Base-by-base conservation (phyloP, 2,797 vertebrate species). In the Syngnathus acus region DNA sequence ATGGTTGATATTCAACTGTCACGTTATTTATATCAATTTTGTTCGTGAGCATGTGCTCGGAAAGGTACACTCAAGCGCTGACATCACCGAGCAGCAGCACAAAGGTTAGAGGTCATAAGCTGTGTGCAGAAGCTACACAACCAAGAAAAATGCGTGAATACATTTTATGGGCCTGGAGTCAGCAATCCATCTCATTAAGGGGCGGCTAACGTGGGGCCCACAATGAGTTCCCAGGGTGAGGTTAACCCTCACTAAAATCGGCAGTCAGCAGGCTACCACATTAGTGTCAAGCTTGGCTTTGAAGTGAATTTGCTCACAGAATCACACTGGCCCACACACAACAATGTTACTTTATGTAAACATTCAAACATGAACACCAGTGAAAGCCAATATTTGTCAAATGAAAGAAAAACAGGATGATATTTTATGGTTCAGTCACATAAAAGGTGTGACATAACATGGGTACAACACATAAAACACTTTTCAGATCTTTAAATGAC, bases 131-230 rank as follows among this genome's bases (percentile, higher is more conserved):
- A 9, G 9, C 50, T 16, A 11, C 38, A 60, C 38, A 42, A 58
- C 13, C 26, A 38, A 40, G 38, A 32, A 32, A 32, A 32, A 32
- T 32, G 26, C 67, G 65, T 55, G 65, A 37, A 69, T 48, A 66
- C 55, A 71, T 38, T 74, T 71, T 65, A 68, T 26, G 65, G 65
- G 66, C 58, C 64, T 65, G 59, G 21, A 76, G 81, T 82, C 77
- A 81, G 79, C 79, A 74, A 77, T 86, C 70, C 68, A 73, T 85
- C 78, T 85, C 80, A 80, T 79, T 86, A 71, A 81, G 69, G 65
- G 64, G 32, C 16, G 68, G 63, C 59, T 59, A 65, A 66, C 17
- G 65, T 62, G 71, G 68, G 81, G 64, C 73, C 74, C 77, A 62
- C 57, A 62, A 76, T 17, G 66, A 66, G 57, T 74, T 74, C 74